Percentiles rank a stretch among this genome's conserved stretches.
phyloP scores from a whole-genome alignment of 1,140 invertebrate species.

The Monochamus saltuarius region DNA sequence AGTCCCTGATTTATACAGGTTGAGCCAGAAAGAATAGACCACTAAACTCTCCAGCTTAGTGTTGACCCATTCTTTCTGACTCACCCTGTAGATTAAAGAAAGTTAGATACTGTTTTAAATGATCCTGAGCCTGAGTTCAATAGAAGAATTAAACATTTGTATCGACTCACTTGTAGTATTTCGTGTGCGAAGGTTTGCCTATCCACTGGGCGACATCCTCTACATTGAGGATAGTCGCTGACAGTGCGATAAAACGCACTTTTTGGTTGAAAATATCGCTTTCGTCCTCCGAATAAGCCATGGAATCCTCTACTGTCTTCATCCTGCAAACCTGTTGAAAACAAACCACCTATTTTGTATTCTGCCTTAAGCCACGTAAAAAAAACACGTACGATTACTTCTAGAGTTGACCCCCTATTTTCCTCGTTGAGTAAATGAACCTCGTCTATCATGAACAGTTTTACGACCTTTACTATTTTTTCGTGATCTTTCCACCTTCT shows the following conservation, averaged over 20 bases:
- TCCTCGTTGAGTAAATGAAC: slow-evolving; percentile 74
- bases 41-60: no score
- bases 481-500: slow-evolving; percentile 69
- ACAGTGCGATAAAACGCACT: slow-evolving; percentile 75
- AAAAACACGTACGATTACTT: slow-evolving; percentile 64
- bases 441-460: slow-evolving; percentile 81
- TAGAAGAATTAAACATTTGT: slow-evolving; percentile 1
- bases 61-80: no score
- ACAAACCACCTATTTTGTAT: neutral
- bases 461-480: slow-evolving; percentile 62
- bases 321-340: slow-evolving; percentile 42
- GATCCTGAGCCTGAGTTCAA: no score
- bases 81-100: no score
- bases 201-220: slow-evolving; percentile 76
- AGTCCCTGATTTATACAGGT: no score
- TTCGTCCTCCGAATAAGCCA: slow-evolving; percentile 11
- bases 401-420: slow-evolving; percentile 70
- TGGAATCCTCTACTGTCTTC: slow-evolving; percentile 43
- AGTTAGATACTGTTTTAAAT: no score
- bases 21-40: no score
- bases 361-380: slow-evolving; percentile 4
- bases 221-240: slow-evolving; percentile 77
- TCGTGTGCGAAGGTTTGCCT: slow-evolving; percentile 49
- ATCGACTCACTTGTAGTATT: slow-evolving; percentile 55
- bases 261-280: slow-evolving; percentile 10